Base-by-base conservation (phyloP, 2,888 invertebrate genomes). In the Mythimna albipuncta region DNA sequence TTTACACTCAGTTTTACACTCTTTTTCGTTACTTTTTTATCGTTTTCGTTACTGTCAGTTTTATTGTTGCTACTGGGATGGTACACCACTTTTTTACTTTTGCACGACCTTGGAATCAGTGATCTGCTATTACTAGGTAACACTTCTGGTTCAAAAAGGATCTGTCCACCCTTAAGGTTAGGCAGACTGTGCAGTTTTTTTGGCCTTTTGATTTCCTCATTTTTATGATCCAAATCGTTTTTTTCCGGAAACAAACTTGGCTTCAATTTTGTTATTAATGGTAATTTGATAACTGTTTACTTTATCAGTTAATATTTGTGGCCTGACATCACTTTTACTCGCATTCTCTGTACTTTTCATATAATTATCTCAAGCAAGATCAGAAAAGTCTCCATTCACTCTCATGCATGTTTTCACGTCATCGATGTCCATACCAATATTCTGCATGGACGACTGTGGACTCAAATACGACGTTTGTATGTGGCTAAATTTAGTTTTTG, bases 91-190 rank as follows among this genome's bases (percentile, higher is more conserved):
- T 26, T 26, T 26, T 26, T 26, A 26, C 26, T 26, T 26, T 26
- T 26, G 26, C 26, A 26, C 26, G 26, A 26, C 26, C 26, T 26
- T 26, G 26, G 2, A 26, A 26, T 26, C 26, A 2, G 26, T 26
- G 96, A 95, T 81, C 91, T 91, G 84, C 88, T 94, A 85, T 96
- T 96, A 82, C 95, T 95, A 55, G 95, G 95, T 59, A 96, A 84
- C 21, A 96, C 96, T 89, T 96, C 96, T 0, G 96, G 96, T 89
- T 96, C 96, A 71, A 96, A 91, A 47, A 96, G 92, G 82, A 95
- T 96, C 76, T 94, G 95, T 1, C 96, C 96, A 55, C 93, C 89
- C 41, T 44, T 11, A 44, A 44, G 10, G 11, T 44, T 44, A 44
- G 94, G 93, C 41, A 94, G 90, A 75, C 93, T 94, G 80, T 91